Percentiles rank a stretch among this genome's conserved stretches.
Evolutionary conservation across 2,888 invertebrate genomes (phyloP).

Genomic region (Ornithoptera priamus): DNA sequence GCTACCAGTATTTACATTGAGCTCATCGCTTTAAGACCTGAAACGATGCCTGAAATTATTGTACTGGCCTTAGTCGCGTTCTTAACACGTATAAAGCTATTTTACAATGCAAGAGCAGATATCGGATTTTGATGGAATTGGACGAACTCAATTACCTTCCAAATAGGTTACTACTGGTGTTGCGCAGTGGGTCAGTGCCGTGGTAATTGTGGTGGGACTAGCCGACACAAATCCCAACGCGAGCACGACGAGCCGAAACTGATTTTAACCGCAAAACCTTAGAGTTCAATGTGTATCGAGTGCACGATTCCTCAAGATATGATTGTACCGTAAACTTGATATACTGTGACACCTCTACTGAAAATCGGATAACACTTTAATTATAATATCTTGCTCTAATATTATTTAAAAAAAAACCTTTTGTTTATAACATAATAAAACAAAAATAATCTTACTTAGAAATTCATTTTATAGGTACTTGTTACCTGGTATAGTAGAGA

Average conservation of each 20-base stretch:
- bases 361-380: conserved; percentile 1
- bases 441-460: neutral
- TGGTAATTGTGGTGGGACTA: conserved; percentile 69
- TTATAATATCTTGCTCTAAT: neutral
- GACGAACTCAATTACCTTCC: conserved; percentile 73
- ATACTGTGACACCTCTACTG: conserved; percentile 7
- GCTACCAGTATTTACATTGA: neutral
- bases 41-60: neutral
- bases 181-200: conserved; percentile 62
- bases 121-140: conserved; percentile 74
- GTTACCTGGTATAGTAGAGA: neutral
- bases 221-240: conserved; percentile 54
- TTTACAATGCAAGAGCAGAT: conserved; percentile 73
- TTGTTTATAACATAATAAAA: too few species aligned
- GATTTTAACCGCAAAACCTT: conserved; percentile 26
- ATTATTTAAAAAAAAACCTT: too few species aligned
- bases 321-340: conserved; percentile 15
- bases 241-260: conserved; percentile 29
- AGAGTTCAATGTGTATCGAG: conserved; percentile 25
- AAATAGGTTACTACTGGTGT: conserved; percentile 61
- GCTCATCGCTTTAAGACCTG: neutral
- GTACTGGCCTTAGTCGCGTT: neutral
- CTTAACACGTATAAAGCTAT: conserved; percentile 32
- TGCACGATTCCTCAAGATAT: conserved; percentile 8
- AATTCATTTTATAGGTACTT: neutral